These are phyloP conservation scores for Chelon labrosus DNA, from an alignment of 2,797 vertebrate species.

Conservation along the genomic window DNA sequence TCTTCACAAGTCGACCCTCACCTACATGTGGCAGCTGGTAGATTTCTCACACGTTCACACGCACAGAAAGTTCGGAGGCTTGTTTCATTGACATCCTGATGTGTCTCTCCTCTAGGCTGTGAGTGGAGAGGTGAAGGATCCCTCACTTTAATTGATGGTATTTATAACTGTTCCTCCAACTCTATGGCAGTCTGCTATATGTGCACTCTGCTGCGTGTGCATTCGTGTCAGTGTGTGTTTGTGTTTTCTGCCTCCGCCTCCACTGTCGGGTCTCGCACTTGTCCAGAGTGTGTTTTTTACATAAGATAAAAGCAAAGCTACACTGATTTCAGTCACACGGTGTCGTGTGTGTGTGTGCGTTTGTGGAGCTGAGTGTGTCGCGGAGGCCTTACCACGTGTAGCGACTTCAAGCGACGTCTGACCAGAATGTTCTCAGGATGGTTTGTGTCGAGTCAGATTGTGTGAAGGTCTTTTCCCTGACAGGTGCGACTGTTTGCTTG, in stretches of 20 bases:
- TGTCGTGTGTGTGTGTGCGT: slow-evolving; percentile 6
- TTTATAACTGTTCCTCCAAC: slow-evolving; percentile 79
- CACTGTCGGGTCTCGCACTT: slow-evolving; percentile 48
- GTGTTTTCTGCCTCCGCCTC: slow-evolving; percentile 35
- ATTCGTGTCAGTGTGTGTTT: slow-evolving; percentile 49
- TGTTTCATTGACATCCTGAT: slow-evolving; percentile 68
- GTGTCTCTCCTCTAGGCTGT: slow-evolving; percentile 83
- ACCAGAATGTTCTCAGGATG: slow-evolving; percentile 13
- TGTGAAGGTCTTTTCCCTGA: slow-evolving; percentile 8
- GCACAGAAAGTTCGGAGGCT: slow-evolving; percentile 34
- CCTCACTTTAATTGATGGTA: slow-evolving; percentile 81
- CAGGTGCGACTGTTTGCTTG: slow-evolving; percentile 25
- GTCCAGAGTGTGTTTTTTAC: slow-evolving; percentile 36
- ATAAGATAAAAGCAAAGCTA: slow-evolving; percentile 21
- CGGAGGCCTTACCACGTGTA: slow-evolving; percentile 30
- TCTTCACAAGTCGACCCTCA: slow-evolving; percentile 21
- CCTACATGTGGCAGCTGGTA: slow-evolving; percentile 17
- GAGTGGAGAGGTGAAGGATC: slow-evolving; percentile 77
- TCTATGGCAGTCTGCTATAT: slow-evolving; percentile 63
- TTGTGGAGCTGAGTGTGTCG: slow-evolving; percentile 29
- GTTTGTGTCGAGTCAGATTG: slow-evolving; percentile 1
- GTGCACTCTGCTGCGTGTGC: slow-evolving; percentile 61
- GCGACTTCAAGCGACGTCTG: slow-evolving; percentile 16
- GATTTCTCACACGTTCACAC: slow-evolving; percentile 25
- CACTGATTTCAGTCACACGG: slow-evolving; percentile 18